Base-by-base conservation (phyloP, 2,888 invertebrate genomes). In the Drosophila diplacantha region DNA sequence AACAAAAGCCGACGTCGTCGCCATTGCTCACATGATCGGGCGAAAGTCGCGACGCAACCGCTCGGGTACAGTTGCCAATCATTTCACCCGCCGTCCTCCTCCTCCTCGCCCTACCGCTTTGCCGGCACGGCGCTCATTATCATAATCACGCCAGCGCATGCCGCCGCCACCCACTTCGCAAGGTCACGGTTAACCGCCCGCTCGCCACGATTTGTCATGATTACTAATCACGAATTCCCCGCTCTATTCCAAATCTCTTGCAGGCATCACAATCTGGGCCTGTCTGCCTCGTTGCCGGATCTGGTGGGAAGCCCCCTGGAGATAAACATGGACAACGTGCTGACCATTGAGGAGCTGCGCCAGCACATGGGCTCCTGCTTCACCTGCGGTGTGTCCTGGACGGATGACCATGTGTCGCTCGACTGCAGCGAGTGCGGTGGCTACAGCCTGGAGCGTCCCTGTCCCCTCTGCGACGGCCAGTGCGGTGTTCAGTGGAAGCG, bases 391-490 rank as follows among this genome's bases (percentile, higher is more conserved):
- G 94, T 94, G 26, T 93, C 93, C 74, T 95, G 95, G 95, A 91
- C 91, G 76, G 93, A 94, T 83, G 92, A 93, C 77, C 94, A 94
- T 86, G 93, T 93, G 41, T 93, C 93, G 9, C 89, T 93, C 46
- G 94, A 93, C 85, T 95, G 95, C 87, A 90, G 91, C 49, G 95
- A 95, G 86, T 95, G 95, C 85, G 95, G 94, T 41, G 93, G 94
- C 54, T 95, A 94, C 84, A 92, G 93, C 57, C 89, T 94, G 82
- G 90, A 92, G 76, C 90, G 95, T 73, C 93, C 95, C 20, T 95
- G 95, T 84, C 93, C 93, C 12, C 89, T 91, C 16, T 95, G 95
- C 86, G 92, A 93, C 64, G 94, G 94, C 52, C 91, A 91, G 75
- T 95, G 95, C 86, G 91, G 91, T 67, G 90, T 91, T 52, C 88